A percentile compares a stretch with the other conserved stretches of the same genome.
Conservation (phyloP, 2,113 vertebrate species). For the Nothobranchius furzeri region DNA sequence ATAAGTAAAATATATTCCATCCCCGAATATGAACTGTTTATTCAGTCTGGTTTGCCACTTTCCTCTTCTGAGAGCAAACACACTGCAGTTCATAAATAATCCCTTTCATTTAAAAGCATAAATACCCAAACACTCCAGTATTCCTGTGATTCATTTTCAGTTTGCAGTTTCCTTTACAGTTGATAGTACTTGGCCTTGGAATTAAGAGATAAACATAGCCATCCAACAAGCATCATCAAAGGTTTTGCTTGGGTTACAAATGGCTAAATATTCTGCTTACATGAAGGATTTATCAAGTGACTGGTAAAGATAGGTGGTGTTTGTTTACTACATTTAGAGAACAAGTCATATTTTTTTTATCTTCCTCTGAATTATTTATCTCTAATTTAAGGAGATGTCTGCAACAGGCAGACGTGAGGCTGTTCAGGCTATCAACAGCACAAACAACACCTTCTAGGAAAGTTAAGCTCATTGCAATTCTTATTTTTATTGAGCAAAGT, state of each 20-base stretch:
- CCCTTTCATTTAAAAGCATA: neutral
- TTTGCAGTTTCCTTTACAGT: neutral
- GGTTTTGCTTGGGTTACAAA: neutral
- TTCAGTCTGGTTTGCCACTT: no score
- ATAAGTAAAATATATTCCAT: no score
- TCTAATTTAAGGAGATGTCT: conserved; percentile 35
- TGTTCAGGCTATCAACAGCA: conserved; percentile 8
- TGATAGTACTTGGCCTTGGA: neutral
- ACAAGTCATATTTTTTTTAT: conserved; percentile 3
- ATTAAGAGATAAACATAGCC: neutral
- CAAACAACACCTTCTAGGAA: neutral
- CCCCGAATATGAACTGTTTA: no score
- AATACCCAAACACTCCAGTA: neutral
- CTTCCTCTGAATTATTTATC: conserved; percentile 68
- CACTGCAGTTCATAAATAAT: no score
- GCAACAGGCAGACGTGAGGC: conserved; percentile 21
- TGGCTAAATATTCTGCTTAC: no score
- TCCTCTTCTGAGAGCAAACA: no score
- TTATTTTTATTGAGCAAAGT: conserved; percentile 2
- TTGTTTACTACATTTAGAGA: conserved; percentile 17
- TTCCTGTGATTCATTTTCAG: neutral
- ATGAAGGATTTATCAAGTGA: no score
- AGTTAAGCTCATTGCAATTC: neutral
- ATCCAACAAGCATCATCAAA: neutral
- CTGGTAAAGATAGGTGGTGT: neutral